Evolutionary conservation across 2,888 invertebrate genomes (phyloP).

Genomic region (Chalcosyrphus nemorum): DNA sequence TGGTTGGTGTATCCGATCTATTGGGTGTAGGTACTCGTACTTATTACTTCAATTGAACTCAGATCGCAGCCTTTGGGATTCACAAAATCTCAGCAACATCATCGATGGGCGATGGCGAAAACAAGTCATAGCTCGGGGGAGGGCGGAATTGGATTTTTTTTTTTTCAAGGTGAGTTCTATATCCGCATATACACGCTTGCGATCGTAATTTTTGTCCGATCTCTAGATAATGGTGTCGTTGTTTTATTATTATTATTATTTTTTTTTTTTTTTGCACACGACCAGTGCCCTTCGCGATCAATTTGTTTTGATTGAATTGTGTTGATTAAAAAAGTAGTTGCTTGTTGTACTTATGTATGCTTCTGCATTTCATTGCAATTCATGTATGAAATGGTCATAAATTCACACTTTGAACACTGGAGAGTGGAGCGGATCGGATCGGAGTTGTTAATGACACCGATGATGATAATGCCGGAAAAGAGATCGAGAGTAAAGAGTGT

Average conservation of each 20-base stretch:
- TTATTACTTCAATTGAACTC: constrained; percentile 17
- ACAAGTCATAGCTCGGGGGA: neutral
- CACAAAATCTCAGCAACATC: neutral
- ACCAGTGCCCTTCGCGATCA: constrained; percentile 57
- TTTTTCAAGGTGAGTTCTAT: constrained; percentile 28
- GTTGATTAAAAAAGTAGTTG: constrained; percentile 54
- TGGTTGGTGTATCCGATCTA: constrained; percentile 66
- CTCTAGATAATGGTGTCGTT: constrained; percentile 7
- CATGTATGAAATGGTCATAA: constrained; percentile 43
- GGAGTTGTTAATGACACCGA: constrained; percentile 57
- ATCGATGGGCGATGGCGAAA: neutral
- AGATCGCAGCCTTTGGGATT: neutral
- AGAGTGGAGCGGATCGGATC: too few species aligned
- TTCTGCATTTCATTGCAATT: constrained; percentile 37
- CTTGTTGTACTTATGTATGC: neutral
- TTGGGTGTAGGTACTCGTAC: constrained; percentile 13
- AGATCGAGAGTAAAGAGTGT: constrained; percentile 43
- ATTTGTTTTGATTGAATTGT: constrained; percentile 70
- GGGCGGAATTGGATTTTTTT: neutral
- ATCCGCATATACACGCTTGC: neutral
- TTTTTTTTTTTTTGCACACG: constrained; percentile 17
- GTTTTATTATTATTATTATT: neutral
- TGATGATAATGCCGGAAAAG: constrained; percentile 36
- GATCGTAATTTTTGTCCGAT: constrained; percentile 9
- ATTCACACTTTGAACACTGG: constrained; percentile 51